Evolutionary conservation across 2,797 vertebrate species (phyloP).

Genomic region (Manis pentadactyla): DNA sequence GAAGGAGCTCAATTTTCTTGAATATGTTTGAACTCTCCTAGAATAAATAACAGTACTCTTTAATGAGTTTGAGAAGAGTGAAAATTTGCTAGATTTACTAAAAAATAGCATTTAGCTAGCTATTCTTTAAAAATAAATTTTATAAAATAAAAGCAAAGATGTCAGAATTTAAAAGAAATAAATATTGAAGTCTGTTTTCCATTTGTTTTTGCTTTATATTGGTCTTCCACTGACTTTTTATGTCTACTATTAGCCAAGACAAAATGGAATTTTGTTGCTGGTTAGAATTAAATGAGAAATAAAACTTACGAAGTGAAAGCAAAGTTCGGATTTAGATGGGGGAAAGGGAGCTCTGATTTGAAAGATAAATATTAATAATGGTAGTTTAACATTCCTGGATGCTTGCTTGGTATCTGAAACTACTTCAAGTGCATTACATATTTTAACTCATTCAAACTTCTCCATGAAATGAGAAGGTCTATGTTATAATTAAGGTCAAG

Average conservation of each 20-base stretch:
- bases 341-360: neutral
- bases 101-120: neutral
- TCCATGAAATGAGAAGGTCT: neutral
- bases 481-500: neutral
- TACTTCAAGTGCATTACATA: neutral
- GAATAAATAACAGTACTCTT: neutral
- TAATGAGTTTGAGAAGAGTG: neutral
- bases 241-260: neutral
- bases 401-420: neutral
- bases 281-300: neutral
- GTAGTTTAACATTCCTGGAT: neutral
- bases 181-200: neutral
- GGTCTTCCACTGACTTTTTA: neutral
- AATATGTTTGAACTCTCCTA: conserved; percentile 25
- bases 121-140: neutral
- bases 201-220: neutral
- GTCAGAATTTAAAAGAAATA: neutral
- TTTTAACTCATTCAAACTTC: neutral
- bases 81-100: neutral
- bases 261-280: neutral
- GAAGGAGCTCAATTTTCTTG: neutral
- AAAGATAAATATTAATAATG: neutral
- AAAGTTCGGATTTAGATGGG: neutral
- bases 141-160: neutral
- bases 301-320: neutral